Conservation (phyloP, 1,140 invertebrate genomes). For the Drosophila nebulosa region DNA sequence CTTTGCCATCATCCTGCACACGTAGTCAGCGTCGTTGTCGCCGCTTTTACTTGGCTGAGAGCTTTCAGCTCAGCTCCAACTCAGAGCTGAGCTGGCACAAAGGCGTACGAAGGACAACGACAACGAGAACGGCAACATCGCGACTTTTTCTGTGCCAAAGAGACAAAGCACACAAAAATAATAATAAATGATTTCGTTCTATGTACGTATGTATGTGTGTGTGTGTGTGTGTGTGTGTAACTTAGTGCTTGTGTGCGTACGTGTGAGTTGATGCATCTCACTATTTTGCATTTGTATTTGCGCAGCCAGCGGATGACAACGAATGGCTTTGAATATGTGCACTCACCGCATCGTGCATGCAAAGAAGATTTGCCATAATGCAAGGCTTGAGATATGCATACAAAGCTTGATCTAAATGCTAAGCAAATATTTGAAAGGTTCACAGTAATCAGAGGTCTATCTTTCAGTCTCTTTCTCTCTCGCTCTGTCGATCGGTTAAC, state of each 20-base stretch:
- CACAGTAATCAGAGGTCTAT: neutral
- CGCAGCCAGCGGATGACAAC: conserved; percentile 64
- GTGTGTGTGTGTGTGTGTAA: conserved; percentile 18
- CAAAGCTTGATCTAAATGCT: neutral
- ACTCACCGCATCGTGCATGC: conserved; percentile 43
- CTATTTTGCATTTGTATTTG: conserved; percentile 59
- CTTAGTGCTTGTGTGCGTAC: conserved; percentile 15
- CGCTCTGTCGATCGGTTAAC: too few species aligned
- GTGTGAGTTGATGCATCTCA: conserved; percentile 38
- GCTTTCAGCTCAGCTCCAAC: conserved; percentile 32
- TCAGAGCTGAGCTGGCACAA: conserved; percentile 65
- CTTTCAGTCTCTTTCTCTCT: too few species aligned
- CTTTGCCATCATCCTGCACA: conserved; percentile 50
- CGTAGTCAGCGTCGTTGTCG: conserved; percentile 15
- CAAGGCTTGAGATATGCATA: conserved; percentile 33
- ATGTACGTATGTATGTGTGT: conserved; percentile 35
- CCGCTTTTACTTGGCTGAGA: conserved; percentile 47
- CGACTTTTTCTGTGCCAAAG: conserved; percentile 77
- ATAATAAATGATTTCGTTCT: conserved; percentile 75
- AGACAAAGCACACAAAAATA: conserved; percentile 79
- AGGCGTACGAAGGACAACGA: conserved; percentile 70
- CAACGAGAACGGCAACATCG: conserved; percentile 29
- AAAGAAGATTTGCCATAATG: conserved; percentile 24
- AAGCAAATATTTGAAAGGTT: neutral
- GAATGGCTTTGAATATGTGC: conserved; percentile 61